Base-by-base conservation (phyloP, 1,140 invertebrate genomes). In the Musca vetustissima region DNA sequence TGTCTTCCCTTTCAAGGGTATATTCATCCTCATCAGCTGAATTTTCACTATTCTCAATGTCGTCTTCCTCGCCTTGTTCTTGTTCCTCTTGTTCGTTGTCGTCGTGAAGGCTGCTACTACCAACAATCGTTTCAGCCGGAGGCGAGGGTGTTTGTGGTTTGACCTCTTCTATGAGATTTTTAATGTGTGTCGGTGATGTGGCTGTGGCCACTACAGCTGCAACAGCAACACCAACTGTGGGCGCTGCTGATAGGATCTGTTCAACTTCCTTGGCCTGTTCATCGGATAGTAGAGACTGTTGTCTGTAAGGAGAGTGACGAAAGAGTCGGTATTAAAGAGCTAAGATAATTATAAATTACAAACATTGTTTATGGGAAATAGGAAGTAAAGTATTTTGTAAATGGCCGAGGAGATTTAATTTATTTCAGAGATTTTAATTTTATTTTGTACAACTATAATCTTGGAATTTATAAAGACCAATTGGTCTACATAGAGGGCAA, bases 241-340 rank as follows among this genome's bases (percentile, higher is more conserved):
- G 75, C 71, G 75, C 74, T 69, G 90, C 88, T 69, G 91, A 90
- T 70, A 93, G 75, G 76, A 94, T 86, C 76, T 90, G 88, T 72
- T 90, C 89, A 71, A 93, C 91, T 87, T 94, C 91, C 81, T 92
- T 91, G 65, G 92, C 91, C 84, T 94, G 92, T 84, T 94, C 92
- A 79, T 94, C 92, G 52, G 91, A 92, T 74, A 93, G 85, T 74
- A 93, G 82, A 74, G 88, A 87, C 81, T 92, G 90, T 87, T 91
- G 89, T 82, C 90, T 91, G 83, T 72, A 57, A 76, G 64, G 24
- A 53, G 17, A 69, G 14, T 19, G 28, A 28, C 3, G 28, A 28
- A 28, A 28, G 4, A 11, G 4, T 43, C 13, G 36, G 36, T 4
- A 43, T 32, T 4, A 43, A 43, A 9, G 13, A 43, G 3, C 28